A percentile compares a stretch with the other conserved stretches of the same genome.
These are phyloP conservation scores for Callyntrura sp. DNA, from an alignment of 2,888 invertebrate genomes.

Conservation along the genomic window DNA sequence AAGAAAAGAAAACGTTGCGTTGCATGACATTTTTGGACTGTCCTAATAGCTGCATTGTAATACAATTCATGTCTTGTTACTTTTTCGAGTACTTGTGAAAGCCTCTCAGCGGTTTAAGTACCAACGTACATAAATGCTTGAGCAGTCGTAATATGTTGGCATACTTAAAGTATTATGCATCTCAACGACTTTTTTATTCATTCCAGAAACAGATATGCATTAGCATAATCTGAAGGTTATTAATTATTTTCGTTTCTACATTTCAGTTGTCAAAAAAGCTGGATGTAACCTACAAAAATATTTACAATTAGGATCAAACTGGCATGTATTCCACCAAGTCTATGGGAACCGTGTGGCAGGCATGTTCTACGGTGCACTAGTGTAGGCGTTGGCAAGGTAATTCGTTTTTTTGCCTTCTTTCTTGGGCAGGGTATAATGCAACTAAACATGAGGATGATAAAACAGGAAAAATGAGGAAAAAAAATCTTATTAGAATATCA, in stretches of 20 bases:
- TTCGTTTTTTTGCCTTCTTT: not conserved
- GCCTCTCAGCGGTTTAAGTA: not conserved
- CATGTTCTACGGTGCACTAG: not conserved
- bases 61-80: slow-evolving; percentile 36
- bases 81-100: slow-evolving; percentile 11
- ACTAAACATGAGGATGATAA: not conserved
- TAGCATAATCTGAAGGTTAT: slow-evolving; percentile 61
- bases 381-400: not conserved
- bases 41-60: slow-evolving; percentile 35
- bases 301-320: slow-evolving; percentile 16
- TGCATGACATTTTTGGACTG: slow-evolving; percentile 47
- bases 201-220: slow-evolving; percentile 45
- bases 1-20: slow-evolving; percentile 9
- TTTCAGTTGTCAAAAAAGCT: slow-evolving; percentile 6
- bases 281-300: not conserved
- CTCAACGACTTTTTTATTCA: slow-evolving; percentile 26
- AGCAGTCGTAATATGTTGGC: slow-evolving; percentile 1
- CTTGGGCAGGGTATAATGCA: not conserved
- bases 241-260: slow-evolving; percentile 39
- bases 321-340: not conserved
- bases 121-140: not conserved
- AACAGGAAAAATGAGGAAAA: not conserved
- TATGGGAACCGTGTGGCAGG: not conserved
- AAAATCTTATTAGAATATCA: not conserved
- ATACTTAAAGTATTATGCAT: slow-evolving; percentile 40